Base-by-base conservation (phyloP, 2,113 vertebrate species). In the Odontesthes bonariensis region DNA sequence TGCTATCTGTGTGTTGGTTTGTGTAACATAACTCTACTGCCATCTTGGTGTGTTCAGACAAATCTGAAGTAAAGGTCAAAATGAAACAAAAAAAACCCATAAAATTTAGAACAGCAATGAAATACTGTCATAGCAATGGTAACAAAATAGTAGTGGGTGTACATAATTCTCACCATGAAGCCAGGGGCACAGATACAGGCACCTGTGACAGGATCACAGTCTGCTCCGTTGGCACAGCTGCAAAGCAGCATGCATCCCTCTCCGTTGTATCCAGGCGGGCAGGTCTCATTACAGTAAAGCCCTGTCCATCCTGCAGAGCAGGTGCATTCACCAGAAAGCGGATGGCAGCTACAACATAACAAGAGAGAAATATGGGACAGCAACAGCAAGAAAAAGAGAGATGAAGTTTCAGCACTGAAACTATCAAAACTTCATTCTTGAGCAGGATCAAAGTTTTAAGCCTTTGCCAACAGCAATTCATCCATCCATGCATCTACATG, bases 301-400 rank as follows among this genome's bases (percentile, higher is more conserved):
- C 98, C 98, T 22, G 96, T 94, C 97, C 97, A 99, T 87, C 98
- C 98, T 0, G 95, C 93, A 71, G 94, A 93, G 92, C 98, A 99
- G 76, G 95, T 94, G 84, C 98, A 99, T 79, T 97, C 97, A 77
- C 98, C 98, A 58, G 97, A 97, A 78, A 99, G 92, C 0, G 98
- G 98, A 77, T 99, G 98, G 93, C 98, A 99, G 89, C 98, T 99
- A 75, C 66, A 82, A 63, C 71, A 75, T 72, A 82, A 85, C 54
- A 66, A 84, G 74, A 73, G 51, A 69, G 54, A 87, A 82, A 81
- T 75, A 84, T 56, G 70, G 65, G 31, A 79, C 44, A 67, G 64
- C 78, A 75, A 83, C 57, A 58, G 77, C 42, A 51, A 63, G 52
- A 73, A 55, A 62, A 23, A 65, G 75, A 66, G 60, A 81, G 63